Evolutionary conservation across 2,888 invertebrate genomes (phyloP).

Genomic region (Oxycera nigricornis): DNA sequence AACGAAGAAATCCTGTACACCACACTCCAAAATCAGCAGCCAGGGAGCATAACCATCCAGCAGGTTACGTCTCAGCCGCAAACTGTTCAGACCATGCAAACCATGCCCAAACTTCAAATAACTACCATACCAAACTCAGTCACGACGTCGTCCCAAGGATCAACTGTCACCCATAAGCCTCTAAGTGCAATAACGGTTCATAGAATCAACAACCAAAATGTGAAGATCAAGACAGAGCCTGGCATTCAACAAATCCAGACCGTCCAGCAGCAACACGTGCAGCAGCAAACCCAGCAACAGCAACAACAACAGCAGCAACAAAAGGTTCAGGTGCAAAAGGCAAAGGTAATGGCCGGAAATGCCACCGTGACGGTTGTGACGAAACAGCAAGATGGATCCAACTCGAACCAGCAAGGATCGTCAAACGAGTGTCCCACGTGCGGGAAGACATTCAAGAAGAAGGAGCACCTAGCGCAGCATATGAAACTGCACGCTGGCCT

Average conservation of each 20-base stretch:
- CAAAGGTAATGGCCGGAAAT: neutral
- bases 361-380: constrained; percentile 41
- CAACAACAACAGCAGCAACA: constrained; percentile 52
- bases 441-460: constrained; percentile 70
- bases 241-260: constrained; percentile 22
- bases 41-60: constrained; percentile 38
- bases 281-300: constrained; percentile 49
- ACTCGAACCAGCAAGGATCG: neutral
- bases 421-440: constrained; percentile 66
- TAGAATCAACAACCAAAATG: constrained; percentile 45
- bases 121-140: constrained; percentile 45
- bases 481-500: constrained; percentile 72
- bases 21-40: constrained; percentile 45
- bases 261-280: constrained; percentile 56
- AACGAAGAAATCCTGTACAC: constrained; percentile 50
- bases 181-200: constrained; percentile 46
- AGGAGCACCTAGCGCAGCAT: constrained; percentile 74
- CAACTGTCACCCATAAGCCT: constrained; percentile 35
- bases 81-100: constrained; percentile 29
- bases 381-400: constrained; percentile 41
- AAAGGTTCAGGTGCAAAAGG: constrained; percentile 37
- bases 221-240: constrained; percentile 41
- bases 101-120: constrained; percentile 46
- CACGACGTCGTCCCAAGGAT: constrained; percentile 48
- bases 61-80: constrained; percentile 50